phyloP scores from a whole-genome alignment of 2,888 invertebrate species.

The Hylaea fasciaria region DNA sequence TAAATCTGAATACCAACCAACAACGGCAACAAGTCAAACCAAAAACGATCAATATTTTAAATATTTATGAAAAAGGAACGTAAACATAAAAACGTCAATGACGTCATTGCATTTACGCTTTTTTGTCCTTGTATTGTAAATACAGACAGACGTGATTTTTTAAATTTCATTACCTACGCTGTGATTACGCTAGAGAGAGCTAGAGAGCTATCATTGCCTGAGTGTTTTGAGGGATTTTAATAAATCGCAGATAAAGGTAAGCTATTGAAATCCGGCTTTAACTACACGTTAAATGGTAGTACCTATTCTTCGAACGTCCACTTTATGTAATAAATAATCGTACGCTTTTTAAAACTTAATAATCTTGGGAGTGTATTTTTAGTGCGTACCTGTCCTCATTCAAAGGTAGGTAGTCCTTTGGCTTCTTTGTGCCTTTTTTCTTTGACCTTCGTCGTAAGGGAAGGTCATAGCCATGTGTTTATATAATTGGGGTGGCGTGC shows the following conservation, averaged over 20 bases:
- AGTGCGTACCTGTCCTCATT: conserved; percentile 36
- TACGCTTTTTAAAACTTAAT: not conserved
- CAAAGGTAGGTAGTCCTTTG: conserved; percentile 32
- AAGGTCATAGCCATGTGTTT: conserved; percentile 77
- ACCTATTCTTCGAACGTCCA: not conserved
- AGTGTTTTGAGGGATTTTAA: conserved; percentile 7
- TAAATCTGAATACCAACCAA: too few relatives aligned
- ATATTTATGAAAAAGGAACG: conserved; percentile 7
- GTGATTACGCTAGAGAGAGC: too few relatives aligned
- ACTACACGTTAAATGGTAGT: too few relatives aligned
- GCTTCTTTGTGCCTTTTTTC: conserved; percentile 43
- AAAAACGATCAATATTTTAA: not conserved
- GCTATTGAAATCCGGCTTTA: not conserved
- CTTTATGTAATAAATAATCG: conserved; percentile 31
- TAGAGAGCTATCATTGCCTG: conserved; percentile 22
- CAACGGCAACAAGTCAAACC: too few relatives aligned
- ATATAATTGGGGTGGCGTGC: conserved; percentile 58
- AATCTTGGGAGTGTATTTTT: conserved; percentile 42
- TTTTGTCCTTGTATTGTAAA: conserved; percentile 59
- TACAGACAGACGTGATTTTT: conserved; percentile 47
- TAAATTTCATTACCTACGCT: too few relatives aligned
- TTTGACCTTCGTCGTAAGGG: conserved; percentile 68
- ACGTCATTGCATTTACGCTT: conserved; percentile 47
- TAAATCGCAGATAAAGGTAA: conserved; percentile 13
- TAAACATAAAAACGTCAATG: conserved; percentile 43